Base-by-base conservation (phyloP, 2,888 invertebrate species). In the Abrostola triplasia region DNA sequence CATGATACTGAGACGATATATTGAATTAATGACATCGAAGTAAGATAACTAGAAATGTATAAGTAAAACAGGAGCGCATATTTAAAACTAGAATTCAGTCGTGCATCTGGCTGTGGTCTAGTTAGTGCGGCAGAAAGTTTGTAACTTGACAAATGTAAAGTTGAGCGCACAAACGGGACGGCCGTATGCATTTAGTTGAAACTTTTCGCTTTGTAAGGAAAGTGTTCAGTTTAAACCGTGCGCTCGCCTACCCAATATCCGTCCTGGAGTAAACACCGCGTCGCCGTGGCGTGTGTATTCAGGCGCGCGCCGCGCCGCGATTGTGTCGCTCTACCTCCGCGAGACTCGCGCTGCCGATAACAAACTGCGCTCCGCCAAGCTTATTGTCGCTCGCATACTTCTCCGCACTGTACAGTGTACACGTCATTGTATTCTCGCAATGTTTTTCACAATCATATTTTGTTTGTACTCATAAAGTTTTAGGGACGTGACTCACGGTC, bases 191-290 rank as follows among this genome's bases (percentile, higher is more conserved):
- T 92, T 91, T 89, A 91, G 90, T 89, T 90, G 85, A 87, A 92
- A 93, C 88, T 92, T 92, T 91, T 86, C 89, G 88, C 91, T 90
- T 90, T 92, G 88, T 89, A 85, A 89, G 87, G 87, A 87, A 87
- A 88, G 89, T 87, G 87, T 89, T 87, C 88, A 85, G 88, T 87
- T 89, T 86, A 86, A 90, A 86, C 86, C 85, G 79, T 83, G 79
- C 85, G 83, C 84, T 87, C 84, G 88, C 85, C 85, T 89, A 86
- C 85, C 87, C 89, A 90, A 91, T 91, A 91, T 90, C 90, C 90
- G 90, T 87, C 85, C 85, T 80, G 78, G 81, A 84, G 84, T 79
- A 84, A 83, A 81, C 83, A 83, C 82, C 83, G 82, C 80, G 78
- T 71, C 62, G 83, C 84, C 78, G 79, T 24, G 9, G 78, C 68